Percentiles rank a stretch among this genome's conserved stretches.
These are phyloP conservation scores for Pogonomyrmex californicus DNA, from an alignment of 1,140 invertebrate species.

Conservation along the genomic window DNA sequence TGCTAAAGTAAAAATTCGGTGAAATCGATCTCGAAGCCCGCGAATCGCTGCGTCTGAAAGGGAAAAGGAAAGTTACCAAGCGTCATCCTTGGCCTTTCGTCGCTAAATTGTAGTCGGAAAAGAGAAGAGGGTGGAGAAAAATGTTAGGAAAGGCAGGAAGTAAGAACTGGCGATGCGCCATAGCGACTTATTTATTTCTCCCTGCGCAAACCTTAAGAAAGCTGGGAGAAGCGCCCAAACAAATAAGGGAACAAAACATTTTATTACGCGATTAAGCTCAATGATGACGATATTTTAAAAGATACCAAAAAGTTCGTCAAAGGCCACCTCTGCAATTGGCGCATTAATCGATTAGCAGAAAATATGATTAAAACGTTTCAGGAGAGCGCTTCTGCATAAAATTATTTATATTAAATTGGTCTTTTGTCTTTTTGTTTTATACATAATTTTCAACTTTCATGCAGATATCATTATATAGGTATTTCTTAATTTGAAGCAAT, in stretches of 20 bases:
- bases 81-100: conserved; percentile 67
- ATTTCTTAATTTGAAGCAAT: conserved; percentile 46
- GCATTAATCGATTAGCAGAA: conserved; percentile 1
- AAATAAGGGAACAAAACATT: conserved; percentile 83
- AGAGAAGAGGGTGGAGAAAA: conserved; percentile 43
- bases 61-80: conserved; percentile 69
- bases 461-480: background rate
- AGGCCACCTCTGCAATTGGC: background rate
- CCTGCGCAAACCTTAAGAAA: conserved; percentile 76
- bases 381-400: background rate
- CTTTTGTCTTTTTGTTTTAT: background rate
- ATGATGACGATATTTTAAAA: conserved; percentile 81
- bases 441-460: background rate
- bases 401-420: background rate
- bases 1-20: background rate
- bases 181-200: conserved; percentile 82
- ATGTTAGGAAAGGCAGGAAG: conserved; percentile 65
- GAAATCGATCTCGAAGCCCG: conserved; percentile 38
- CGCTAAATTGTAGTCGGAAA: conserved; percentile 66
- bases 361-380: background rate
- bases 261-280: conserved; percentile 84
- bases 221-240: conserved; percentile 73
- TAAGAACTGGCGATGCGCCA: conserved; percentile 81
- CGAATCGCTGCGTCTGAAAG: conserved; percentile 16
- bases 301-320: conserved; percentile 71